Evolutionary conservation across 2,113 vertebrate genomes (phyloP).

Genomic region (Rhadina sibilatrix): DNA sequence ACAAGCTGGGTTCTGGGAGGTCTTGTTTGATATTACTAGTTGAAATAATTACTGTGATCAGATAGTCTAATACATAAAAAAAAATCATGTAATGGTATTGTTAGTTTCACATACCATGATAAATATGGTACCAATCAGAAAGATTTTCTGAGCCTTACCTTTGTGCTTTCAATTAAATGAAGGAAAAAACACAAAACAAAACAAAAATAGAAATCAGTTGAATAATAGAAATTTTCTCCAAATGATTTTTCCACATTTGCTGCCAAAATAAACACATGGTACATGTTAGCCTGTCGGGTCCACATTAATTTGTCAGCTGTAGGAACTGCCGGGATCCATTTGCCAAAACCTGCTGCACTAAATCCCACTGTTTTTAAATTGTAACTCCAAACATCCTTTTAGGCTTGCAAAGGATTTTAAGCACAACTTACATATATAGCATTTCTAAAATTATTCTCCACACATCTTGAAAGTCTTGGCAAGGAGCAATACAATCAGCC

Average conservation of each 20-base stretch:
- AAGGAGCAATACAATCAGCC: not conserved
- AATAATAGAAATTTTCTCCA: constrained; percentile 73
- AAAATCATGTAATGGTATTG: not conserved
- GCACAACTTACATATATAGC: constrained; percentile 15
- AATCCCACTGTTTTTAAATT: constrained; percentile 78
- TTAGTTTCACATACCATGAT: not conserved
- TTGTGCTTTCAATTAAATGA: constrained; percentile 68
- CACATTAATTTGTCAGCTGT: constrained; percentile 72
- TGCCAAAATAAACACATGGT: constrained; percentile 83
- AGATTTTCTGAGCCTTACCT: constrained; percentile 68
- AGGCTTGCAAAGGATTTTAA: constrained; percentile 64
- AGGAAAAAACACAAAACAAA: constrained; percentile 49
- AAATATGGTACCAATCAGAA: constrained; percentile 66
- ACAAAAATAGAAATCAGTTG: constrained; percentile 64
- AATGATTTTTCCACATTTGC: constrained; percentile 81
- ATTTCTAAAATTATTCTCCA: constrained; percentile 46
- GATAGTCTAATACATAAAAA: not conserved
- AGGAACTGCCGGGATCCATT: constrained; percentile 63
- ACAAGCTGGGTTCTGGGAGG: not conserved
- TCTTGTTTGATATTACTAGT: not conserved
- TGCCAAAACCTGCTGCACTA: constrained; percentile 78
- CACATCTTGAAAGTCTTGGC: not conserved
- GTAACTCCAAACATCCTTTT: constrained; percentile 78
- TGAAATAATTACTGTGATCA: constrained; percentile 9
- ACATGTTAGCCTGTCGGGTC: constrained; percentile 70